Conservation (phyloP, 2,113 vertebrate genomes). For the Erinaceus europaeus region DNA sequence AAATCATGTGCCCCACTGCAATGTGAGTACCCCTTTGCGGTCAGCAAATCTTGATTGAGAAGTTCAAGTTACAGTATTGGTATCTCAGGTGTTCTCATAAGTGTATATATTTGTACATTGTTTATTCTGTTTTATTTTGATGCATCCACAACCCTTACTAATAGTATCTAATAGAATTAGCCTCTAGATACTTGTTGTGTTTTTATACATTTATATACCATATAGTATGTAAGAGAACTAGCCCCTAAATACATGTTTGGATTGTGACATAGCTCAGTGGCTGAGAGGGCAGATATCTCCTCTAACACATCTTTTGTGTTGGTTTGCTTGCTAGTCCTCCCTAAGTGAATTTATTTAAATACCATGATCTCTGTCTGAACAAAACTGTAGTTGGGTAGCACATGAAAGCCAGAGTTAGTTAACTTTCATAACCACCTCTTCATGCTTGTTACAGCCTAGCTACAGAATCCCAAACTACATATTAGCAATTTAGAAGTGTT, state of each 20-base stretch:
- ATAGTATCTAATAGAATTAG: no score
- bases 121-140: not conserved
- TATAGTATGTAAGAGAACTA: not conserved
- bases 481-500: not conserved
- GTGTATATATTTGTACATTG: not conserved
- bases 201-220: no score
- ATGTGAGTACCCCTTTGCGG: not conserved
- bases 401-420: not conserved
- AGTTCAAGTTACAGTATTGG: not conserved
- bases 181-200: no score
- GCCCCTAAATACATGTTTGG: not conserved
- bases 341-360: not conserved
- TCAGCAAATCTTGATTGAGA: not conserved
- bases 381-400: not conserved
- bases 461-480: not conserved
- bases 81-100: not conserved
- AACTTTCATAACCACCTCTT: not conserved
- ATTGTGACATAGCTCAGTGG: not conserved
- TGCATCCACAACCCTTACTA: no score
- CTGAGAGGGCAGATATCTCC: not conserved
- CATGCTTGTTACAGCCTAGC: not conserved
- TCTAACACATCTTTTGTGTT: not conserved
- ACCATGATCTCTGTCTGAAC: not conserved
- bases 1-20: not conserved
- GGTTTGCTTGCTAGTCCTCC: not conserved